phyloP scores from a whole-genome alignment of 2,797 vertebrate genomes.

The Emydoidea blandingii region DNA sequence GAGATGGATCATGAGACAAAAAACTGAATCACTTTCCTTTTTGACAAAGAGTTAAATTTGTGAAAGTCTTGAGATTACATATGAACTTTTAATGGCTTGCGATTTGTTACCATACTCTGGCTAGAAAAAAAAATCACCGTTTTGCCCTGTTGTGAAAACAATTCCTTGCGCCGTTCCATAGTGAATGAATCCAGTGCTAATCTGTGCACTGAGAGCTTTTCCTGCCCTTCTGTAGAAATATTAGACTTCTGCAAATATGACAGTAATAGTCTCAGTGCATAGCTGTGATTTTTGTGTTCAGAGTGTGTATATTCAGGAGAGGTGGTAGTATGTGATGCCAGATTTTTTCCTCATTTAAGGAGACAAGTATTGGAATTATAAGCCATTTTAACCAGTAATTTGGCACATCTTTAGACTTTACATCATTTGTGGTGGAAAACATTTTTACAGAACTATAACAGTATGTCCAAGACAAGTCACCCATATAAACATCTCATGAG shows the following conservation, averaged over 20 bases:
- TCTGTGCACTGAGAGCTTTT: not conserved
- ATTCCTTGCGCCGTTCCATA: not conserved
- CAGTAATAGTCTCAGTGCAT: not conserved
- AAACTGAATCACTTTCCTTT: not conserved
- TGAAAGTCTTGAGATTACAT: not conserved
- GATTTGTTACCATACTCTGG: not conserved
- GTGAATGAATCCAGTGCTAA: not conserved
- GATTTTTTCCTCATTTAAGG: slow-evolving; percentile 22
- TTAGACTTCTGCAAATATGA: slow-evolving; percentile 26
- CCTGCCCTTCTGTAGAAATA: slow-evolving; percentile 26
- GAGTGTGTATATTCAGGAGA: slow-evolving; percentile 53
- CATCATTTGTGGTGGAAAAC: slow-evolving; percentile 62
- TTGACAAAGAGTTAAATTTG: not conserved
- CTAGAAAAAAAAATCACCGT: not conserved
- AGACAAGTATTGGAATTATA: slow-evolving; percentile 38
- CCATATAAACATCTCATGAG: slow-evolving; percentile 59
- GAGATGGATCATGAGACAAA: not conserved
- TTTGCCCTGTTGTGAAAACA: not conserved
- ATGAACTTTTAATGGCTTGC: not conserved
- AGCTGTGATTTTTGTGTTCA: slow-evolving; percentile 37
- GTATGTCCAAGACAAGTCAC: slow-evolving; percentile 57
- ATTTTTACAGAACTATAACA: slow-evolving; percentile 59
- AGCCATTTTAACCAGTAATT: slow-evolving; percentile 63
- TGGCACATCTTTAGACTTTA: slow-evolving; percentile 65
- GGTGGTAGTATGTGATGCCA: slow-evolving; percentile 9